phyloP scores from a whole-genome alignment of 2,888 invertebrate genomes.

The Tiliacea citrago region DNA sequence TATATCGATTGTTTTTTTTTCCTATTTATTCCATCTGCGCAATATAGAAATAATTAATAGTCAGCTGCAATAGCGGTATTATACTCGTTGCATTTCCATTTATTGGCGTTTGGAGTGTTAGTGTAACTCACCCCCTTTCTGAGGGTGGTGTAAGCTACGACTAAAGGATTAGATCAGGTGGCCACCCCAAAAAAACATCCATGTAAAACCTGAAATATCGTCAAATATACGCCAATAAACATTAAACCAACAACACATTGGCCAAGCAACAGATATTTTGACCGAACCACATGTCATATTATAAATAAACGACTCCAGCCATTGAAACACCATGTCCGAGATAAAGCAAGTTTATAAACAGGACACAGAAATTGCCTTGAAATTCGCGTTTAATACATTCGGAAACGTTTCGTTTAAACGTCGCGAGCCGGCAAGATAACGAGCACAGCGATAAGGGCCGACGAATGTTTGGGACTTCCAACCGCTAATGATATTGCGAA shows the following conservation, averaged over 20 bases:
- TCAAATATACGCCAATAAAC: conserved; percentile 8
- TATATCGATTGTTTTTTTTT: conserved; percentile 37
- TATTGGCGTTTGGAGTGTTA: conserved; percentile 29
- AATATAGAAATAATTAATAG: conserved; percentile 19
- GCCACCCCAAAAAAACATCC: conserved; percentile 7
- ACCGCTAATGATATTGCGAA: conserved; percentile 69
- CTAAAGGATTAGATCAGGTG: conserved; percentile 33
- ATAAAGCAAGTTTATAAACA: conserved; percentile 59
- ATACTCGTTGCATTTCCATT: conserved; percentile 33
- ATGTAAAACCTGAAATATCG: conserved; percentile 8
- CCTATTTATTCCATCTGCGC: conserved; percentile 13
- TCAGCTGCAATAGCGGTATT: conserved; percentile 11
- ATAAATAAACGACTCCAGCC: conserved; percentile 38
- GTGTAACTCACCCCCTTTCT: conserved; percentile 14
- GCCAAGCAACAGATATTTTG: conserved; percentile 40
- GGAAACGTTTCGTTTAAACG: conserved; percentile 64
- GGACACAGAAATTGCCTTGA: conserved; percentile 60
- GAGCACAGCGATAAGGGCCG: conserved; percentile 64
- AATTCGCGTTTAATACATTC: conserved; percentile 64
- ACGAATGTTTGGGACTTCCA: conserved; percentile 66
- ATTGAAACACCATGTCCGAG: conserved; percentile 49
- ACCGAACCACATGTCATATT: conserved; percentile 42
- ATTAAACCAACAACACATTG: conserved; percentile 18
- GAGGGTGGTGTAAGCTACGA: conserved; percentile 17
- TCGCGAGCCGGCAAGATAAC: conserved; percentile 63